Base-by-base conservation (phyloP, 2,113 vertebrate genomes). In the Notarius quadriscutis region DNA sequence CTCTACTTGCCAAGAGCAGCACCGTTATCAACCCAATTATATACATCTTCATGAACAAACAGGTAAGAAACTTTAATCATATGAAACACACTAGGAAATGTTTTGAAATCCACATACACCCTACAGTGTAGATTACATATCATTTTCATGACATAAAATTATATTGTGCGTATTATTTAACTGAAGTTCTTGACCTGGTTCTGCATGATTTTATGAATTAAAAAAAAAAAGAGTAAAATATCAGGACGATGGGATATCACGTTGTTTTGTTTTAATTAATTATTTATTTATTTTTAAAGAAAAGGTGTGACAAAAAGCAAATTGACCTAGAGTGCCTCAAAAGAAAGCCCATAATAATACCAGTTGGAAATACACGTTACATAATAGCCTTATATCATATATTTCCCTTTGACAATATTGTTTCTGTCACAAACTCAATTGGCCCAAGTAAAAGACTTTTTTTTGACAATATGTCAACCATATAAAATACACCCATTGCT, bases 41-140 rank as follows among this genome's bases (percentile, higher is more conserved):
- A 92, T 97, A 97, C 91, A 96, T 96, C 79, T 94, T 96, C 18
- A 96, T 97, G 96, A 97, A 96, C 86, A 96, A 96, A 84, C 87
- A 90, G 87, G 87, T 87, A 87, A 87, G 81, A 60, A 30, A 18
- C 15, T 7, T 15, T 58, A n/a, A 75, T 75, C 7, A 82, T 71
- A 50, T 5, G 22, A 15, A 60, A 41, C 25, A 30, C 34, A 58
- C 9, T 34, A 48, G 27, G n/a, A 60, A 8, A 20, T n/a, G 9
- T 48, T 82, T n/a, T 12, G 53, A 67, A 53, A 51, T 69, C 34
- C 63, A n/a, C 50, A 53, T 10, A 67, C 41, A 15, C 9, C 63
- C 17, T 18, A 67, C 41, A 57, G 48, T 77, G 41, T 11, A 48
- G 17, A 22, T 50, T 51, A 22, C n/a, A 55, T n/a, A 55, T 17